Evolutionary conservation across 2,113 vertebrate species (phyloP).

Genomic region (Colistium nudipinnis): DNA sequence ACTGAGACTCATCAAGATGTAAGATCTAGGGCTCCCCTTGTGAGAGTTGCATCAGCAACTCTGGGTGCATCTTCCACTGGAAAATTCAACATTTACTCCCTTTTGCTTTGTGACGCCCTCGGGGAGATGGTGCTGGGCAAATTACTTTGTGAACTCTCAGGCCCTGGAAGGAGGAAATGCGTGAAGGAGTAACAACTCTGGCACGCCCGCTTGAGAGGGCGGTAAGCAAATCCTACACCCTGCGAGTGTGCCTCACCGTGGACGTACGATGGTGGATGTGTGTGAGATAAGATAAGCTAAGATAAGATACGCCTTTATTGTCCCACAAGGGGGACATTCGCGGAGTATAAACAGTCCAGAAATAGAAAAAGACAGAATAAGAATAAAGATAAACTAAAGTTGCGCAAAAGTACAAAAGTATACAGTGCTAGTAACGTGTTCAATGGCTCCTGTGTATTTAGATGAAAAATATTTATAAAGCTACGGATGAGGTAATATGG

Average conservation of each 20-base stretch:
- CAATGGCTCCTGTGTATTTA: too few species aligned
- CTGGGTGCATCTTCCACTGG: constrained; percentile 39
- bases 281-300: too few species aligned
- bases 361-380: too few species aligned
- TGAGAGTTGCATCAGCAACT: constrained; percentile 43
- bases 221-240: neutral
- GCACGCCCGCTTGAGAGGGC: constrained; percentile 14
- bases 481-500: too few species aligned
- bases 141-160: constrained; percentile 49
- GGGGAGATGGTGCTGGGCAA: constrained; percentile 36
- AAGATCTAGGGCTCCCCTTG: constrained; percentile 36
- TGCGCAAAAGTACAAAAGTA: too few species aligned
- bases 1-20: constrained; percentile 51
- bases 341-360: too few species aligned
- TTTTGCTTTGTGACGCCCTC: constrained; percentile 22
- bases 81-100: constrained; percentile 38
- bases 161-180: constrained; percentile 20
- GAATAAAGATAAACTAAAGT: too few species aligned
- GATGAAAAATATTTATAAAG: too few species aligned
- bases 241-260: constrained; percentile 2
- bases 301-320: too few species aligned
- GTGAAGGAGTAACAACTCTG: constrained; percentile 32
- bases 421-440: too few species aligned
- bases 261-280: neutral
- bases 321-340: too few species aligned